A percentile compares a stretch with the other conserved stretches of the same genome.
These are phyloP conservation scores for Blastomussa wellsi DNA, from an alignment of 92 coral and sea anemone species.

Conservation along the genomic window DNA sequence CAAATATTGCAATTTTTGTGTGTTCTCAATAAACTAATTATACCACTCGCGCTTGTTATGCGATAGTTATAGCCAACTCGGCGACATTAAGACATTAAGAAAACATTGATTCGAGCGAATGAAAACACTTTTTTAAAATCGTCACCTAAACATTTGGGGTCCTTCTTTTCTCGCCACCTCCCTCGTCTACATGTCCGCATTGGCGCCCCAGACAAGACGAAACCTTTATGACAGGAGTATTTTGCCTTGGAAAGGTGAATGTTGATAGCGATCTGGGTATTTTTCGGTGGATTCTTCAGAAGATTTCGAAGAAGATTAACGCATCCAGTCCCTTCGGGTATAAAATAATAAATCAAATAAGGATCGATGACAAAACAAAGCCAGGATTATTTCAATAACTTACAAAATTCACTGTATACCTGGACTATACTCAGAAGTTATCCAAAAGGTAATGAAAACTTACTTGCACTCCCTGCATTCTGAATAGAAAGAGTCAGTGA, in stretches of 20 bases:
- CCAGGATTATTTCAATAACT: no score
- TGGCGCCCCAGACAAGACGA: constrained; percentile 39
- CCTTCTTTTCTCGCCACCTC: constrained; percentile 21
- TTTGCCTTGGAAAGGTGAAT: constrained; percentile 15
- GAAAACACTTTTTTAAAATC: no score
- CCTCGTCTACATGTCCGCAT: constrained; percentile 52
- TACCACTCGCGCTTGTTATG: no score
- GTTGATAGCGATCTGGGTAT: constrained; percentile 37
- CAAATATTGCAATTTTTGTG: no score
- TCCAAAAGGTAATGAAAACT: neutral
- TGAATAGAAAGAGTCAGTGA: neutral
- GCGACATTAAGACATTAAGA: neutral
- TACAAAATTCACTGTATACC: no score
- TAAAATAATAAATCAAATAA: neutral
- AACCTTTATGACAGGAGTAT: constrained; percentile 52
- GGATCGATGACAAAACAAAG: neutral
- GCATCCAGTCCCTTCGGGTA: constrained; percentile 5
- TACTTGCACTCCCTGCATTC: constrained; percentile 9
- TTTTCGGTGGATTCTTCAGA: constrained; percentile 45
- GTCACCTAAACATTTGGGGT: constrained; percentile 61
- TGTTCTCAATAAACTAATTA: no score
- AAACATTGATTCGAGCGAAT: neutral
- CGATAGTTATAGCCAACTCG: no score
- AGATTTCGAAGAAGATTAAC: constrained; percentile 18
- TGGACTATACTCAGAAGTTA: no score